These are phyloP conservation scores for Calidris pugnax DNA, from an alignment of 2,113 vertebrate genomes.

Conservation along the genomic window DNA sequence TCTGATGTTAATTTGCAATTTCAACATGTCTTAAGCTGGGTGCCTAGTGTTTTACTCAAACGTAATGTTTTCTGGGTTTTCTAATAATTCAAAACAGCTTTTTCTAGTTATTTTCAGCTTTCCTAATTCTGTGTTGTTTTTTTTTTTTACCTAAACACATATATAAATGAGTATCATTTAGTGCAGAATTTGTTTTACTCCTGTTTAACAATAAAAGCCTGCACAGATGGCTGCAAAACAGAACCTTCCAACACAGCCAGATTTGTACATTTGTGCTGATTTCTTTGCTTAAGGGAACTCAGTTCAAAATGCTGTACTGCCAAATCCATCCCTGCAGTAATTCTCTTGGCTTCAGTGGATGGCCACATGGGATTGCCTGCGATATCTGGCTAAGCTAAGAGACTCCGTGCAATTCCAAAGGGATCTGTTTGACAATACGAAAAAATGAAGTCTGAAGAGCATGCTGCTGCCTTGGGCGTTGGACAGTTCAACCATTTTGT, in stretches of 20 bases:
- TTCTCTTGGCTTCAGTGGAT: constrained; percentile 43
- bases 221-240: constrained; percentile 60
- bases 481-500: neutral
- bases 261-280: constrained; percentile 53
- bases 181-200: constrained; percentile 9
- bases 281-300: constrained; percentile 49
- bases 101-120: constrained; percentile 11
- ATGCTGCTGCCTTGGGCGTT: neutral
- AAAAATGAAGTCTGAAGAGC: constrained; percentile 12
- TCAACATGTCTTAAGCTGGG: neutral
- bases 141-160: neutral
- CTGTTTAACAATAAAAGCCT: constrained; percentile 31
- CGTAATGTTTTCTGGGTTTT: neutral
- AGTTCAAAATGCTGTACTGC: constrained; percentile 32
- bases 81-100: neutral
- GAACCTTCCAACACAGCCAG: constrained; percentile 32
- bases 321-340: constrained; percentile 43
- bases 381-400: constrained; percentile 11
- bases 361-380: constrained; percentile 37
- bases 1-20: neutral
- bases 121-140: neutral
- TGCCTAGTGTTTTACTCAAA: neutral
- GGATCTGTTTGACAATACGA: neutral
- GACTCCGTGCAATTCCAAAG: neutral
- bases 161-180: neutral